A percentile compares a stretch with the other conserved stretches of the same genome.
Evolutionary conservation across 1,140 invertebrate species (phyloP).

Genomic region (Hylyphantes graminicola): DNA sequence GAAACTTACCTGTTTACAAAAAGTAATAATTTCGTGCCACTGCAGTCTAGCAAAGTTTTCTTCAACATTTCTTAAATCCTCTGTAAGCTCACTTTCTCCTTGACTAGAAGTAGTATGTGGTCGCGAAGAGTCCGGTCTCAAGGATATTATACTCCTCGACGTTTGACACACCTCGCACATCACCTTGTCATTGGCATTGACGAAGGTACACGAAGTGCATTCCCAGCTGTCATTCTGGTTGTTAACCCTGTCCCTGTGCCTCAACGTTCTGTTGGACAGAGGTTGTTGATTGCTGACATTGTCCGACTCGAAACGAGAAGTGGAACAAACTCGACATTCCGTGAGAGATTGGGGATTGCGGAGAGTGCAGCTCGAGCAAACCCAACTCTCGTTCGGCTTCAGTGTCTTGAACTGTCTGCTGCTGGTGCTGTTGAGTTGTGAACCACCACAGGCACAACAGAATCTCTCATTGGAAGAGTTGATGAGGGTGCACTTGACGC

Average conservation of each 20-base stretch:
- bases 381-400: slow-evolving; percentile 79
- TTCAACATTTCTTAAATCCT: slow-evolving; percentile 81
- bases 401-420: slow-evolving; percentile 62
- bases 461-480: slow-evolving; percentile 77
- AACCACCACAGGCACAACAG: slow-evolving; percentile 86
- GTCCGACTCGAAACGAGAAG: slow-evolving; percentile 58
- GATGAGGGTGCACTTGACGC: slow-evolving; percentile 86
- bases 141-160: slow-evolving; percentile 66
- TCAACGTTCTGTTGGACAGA: slow-evolving; percentile 25
- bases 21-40: slow-evolving; percentile 86
- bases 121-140: slow-evolving; percentile 58
- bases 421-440: slow-evolving; percentile 74
- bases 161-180: slow-evolving; percentile 87
- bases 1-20: slow-evolving; percentile 78
- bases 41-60: slow-evolving; percentile 84
- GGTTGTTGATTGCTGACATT: slow-evolving; percentile 39
- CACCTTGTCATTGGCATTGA: slow-evolving; percentile 63
- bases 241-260: neutral
- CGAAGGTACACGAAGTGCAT: slow-evolving; percentile 66
- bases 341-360: slow-evolving; percentile 80
- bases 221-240: slow-evolving; percentile 63
- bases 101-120: slow-evolving; percentile 69
- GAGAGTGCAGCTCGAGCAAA: slow-evolving; percentile 81
- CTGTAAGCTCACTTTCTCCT: slow-evolving; percentile 83
- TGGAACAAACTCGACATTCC: slow-evolving; percentile 80